Evolutionary conservation across 2,888 invertebrate species (phyloP), one percentile per base, ranked within the genome.

Genomic region (Hedya salicella): DNA sequence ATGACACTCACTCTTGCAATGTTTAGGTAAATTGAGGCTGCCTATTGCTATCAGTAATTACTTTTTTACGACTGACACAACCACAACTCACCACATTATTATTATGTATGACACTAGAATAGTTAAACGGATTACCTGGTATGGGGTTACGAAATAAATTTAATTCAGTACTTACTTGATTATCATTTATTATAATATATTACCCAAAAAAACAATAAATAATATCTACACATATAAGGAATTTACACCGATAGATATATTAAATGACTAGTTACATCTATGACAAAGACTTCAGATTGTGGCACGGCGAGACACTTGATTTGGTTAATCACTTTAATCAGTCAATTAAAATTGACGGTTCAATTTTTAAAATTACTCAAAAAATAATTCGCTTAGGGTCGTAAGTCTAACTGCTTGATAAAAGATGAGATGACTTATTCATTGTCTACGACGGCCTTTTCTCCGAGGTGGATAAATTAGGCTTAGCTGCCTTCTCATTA

Each of bases 261-360:
- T 53, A 49, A 68, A 68, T 61, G 69, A 56, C 67, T 57, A 68
- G 44, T 54, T 52, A 57, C 48, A 46, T 65, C n/a, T 59, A 42
- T 60, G 60, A 25, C 42, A 68, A 69, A 63, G 60, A 63, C 39
- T 67, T 61, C 62, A 68, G 57, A 50, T 68, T 65, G 65, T 81
- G 80, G 78, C 81, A 81, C 79, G 68, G 72, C 65, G 77, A 79
- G 78, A 79, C 70, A 75, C 73, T 75, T 75, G 73, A 74, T 68
- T 49, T 44, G 56, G 16, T 44, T 39, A 60, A 44, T 25, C 3
- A 6, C 6, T 25, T 4, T 4, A 4, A 36, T 50, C 50, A 64
- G 62, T 69, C 70, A 81, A 80, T 79, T 78, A 48, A 48, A 53
- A 59, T 66, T 66, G 68, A 56, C 67, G 62, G 48, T 53, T 68